Evolutionary conservation across 1,140 invertebrate species (phyloP).

Genomic region (Bursaphelenchus mucronatus): DNA sequence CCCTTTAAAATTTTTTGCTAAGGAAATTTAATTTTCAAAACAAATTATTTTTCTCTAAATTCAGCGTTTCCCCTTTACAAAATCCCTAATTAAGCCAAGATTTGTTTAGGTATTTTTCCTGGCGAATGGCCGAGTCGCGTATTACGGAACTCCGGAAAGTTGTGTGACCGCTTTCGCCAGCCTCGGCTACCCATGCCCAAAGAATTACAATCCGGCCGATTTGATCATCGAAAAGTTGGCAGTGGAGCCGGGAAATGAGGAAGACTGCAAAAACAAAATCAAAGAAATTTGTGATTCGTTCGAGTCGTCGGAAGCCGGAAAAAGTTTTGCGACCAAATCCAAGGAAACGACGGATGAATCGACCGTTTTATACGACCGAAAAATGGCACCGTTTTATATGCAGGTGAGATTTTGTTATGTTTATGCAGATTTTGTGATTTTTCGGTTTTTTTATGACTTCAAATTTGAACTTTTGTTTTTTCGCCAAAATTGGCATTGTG

Average conservation of each 20-base stretch:
- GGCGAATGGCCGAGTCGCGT: conserved; percentile 62
- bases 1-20: no score
- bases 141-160: conserved; percentile 49
- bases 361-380: conserved; percentile 23
- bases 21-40: no score
- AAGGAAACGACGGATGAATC: conserved; percentile 20
- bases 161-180: conserved; percentile 45
- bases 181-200: conserved; percentile 71
- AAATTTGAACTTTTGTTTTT: no score
- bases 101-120: conserved; percentile 59
- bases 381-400: conserved; percentile 25
- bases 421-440: neutral
- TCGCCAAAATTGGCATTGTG: no score
- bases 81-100: conserved; percentile 14
- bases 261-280: conserved; percentile 51
- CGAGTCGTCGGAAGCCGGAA: conserved; percentile 30
- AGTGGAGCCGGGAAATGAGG: conserved; percentile 60
- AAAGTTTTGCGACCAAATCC: conserved; percentile 22
- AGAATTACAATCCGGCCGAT: conserved; percentile 71
- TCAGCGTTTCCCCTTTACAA: no score
- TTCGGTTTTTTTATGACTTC: no score
- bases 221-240: conserved; percentile 69
- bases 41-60: no score
- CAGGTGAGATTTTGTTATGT: conserved; percentile 33
- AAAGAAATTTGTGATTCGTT: conserved; percentile 47